These are phyloP conservation scores for Linyphia triangularis DNA, from an alignment of 2,888 invertebrate genomes.

Conservation along the genomic window DNA sequence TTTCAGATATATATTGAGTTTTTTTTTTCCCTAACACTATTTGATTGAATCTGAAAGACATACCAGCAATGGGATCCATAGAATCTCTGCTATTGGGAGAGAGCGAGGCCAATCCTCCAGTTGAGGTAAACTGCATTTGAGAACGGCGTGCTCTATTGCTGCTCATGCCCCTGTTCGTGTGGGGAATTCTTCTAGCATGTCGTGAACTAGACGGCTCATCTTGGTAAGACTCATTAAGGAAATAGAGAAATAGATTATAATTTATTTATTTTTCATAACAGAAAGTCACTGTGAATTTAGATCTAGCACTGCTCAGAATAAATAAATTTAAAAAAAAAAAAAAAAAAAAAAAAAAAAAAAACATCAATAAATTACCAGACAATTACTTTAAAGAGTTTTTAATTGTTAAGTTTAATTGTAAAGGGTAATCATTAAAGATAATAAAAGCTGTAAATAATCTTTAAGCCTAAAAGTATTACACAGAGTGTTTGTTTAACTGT, in stretches of 20 bases:
- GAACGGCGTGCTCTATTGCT: slow-evolving; percentile 89
- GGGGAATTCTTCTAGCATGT: slow-evolving; percentile 88
- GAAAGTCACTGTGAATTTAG: slow-evolving; percentile 96
- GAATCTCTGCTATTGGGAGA: slow-evolving; percentile 94
- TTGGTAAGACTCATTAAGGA: slow-evolving; percentile 80
- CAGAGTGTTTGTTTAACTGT: too few species aligned
- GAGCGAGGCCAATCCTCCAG: slow-evolving; percentile 90
- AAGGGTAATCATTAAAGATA: not conserved
- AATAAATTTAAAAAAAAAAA: not conserved
- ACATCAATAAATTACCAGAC: too few species aligned
- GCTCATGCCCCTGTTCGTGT: slow-evolving; percentile 86
- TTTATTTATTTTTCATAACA: slow-evolving; percentile 92
- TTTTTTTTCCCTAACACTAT: too few species aligned
- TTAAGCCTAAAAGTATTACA: too few species aligned
- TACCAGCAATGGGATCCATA: slow-evolving; percentile 93
- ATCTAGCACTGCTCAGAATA: not conserved
- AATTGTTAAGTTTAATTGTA: not conserved
- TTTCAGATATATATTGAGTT: too few species aligned
- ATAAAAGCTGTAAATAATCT: too few species aligned
- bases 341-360: not conserved
- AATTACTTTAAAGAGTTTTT: too few species aligned
- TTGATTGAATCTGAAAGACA: too few species aligned
- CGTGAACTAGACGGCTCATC: slow-evolving; percentile 91
- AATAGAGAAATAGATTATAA: slow-evolving; percentile 88
- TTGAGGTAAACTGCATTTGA: slow-evolving; percentile 96